These are phyloP conservation scores for Lepidurus packardi DNA, from an alignment of 1,140 invertebrate species.

Conservation along the genomic window DNA sequence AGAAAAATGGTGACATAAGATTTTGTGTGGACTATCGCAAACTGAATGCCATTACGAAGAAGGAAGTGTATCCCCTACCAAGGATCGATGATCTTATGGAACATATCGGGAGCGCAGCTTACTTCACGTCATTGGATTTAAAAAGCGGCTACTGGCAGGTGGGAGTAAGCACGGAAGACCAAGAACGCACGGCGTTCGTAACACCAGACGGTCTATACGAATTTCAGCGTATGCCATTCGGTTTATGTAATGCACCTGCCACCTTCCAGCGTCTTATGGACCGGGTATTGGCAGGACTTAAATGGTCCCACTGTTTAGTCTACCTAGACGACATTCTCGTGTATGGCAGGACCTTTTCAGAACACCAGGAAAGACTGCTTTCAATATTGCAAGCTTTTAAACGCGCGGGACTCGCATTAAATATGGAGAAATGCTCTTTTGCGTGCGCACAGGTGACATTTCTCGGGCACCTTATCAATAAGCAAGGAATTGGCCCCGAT, in stretches of 20 bases:
- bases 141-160: conserved; percentile 48
- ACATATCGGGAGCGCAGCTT: conserved; percentile 39
- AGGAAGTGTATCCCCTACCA: conserved; percentile 47
- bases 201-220: conserved; percentile 19
- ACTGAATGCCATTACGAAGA: conserved; percentile 42
- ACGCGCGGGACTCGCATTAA: conserved; percentile 39
- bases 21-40: conserved; percentile 46
- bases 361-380: conserved; percentile 35
- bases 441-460: neutral
- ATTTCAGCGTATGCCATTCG: conserved; percentile 3
- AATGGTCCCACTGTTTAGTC: conserved; percentile 34
- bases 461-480: conserved; percentile 24
- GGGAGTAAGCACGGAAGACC: conserved; percentile 40
- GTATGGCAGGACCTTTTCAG: neutral
- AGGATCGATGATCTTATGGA: conserved; percentile 46
- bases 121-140: conserved; percentile 45
- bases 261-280: too few species aligned
- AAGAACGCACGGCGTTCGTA: conserved; percentile 44
- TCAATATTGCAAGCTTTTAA: conserved; percentile 38
- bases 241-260: neutral
- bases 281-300: conserved; percentile 3
- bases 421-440: conserved; percentile 42
- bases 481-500: conserved; percentile 6
- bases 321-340: conserved; percentile 40
- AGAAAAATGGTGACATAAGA: conserved; percentile 41